Evolutionary conservation across 2,797 vertebrate genomes (phyloP).

Genomic region (Philypnodon macrostomus): DNA sequence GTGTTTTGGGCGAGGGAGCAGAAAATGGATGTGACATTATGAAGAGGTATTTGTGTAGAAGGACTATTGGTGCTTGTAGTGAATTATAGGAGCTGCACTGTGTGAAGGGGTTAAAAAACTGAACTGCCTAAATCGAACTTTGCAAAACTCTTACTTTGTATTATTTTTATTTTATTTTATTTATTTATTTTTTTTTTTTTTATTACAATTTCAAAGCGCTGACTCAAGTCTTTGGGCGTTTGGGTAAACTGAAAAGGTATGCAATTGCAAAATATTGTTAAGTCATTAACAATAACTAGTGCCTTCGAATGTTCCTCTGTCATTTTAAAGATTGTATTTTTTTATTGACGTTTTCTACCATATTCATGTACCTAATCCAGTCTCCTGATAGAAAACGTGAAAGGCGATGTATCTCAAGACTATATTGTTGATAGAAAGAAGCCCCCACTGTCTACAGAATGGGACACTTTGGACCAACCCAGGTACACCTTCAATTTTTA

Average conservation of each 20-base stretch:
- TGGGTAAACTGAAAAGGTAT: constrained; percentile 29
- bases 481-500: constrained; percentile 59
- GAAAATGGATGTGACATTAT: constrained; percentile 60
- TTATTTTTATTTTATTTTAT: constrained; percentile 9
- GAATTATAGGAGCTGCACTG: constrained; percentile 3
- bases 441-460: too few relatives aligned
- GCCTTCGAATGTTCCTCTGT: too few relatives aligned
- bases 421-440: too few relatives aligned
- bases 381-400: too few relatives aligned
- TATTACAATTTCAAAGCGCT: constrained; percentile 23
- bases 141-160: constrained; percentile 52
- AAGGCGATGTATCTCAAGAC: too few relatives aligned
- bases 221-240: too few relatives aligned
- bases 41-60: constrained; percentile 24
- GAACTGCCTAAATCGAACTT: constrained; percentile 6
- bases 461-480: constrained; percentile 61
- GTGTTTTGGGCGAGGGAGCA: constrained; percentile 45
- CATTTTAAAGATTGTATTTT: too few relatives aligned
- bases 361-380: too few relatives aligned
- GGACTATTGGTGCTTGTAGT: constrained; percentile 3
- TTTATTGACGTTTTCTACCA: too few relatives aligned
- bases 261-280: too few relatives aligned
- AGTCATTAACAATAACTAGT: too few relatives aligned
- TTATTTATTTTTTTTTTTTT: constrained; percentile 34
- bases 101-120: constrained; percentile 1